A percentile compares a stretch with the other conserved stretches of the same genome.
Conservation (phyloP, 2,113 vertebrate species). For the Vicugna pacos region DNA sequence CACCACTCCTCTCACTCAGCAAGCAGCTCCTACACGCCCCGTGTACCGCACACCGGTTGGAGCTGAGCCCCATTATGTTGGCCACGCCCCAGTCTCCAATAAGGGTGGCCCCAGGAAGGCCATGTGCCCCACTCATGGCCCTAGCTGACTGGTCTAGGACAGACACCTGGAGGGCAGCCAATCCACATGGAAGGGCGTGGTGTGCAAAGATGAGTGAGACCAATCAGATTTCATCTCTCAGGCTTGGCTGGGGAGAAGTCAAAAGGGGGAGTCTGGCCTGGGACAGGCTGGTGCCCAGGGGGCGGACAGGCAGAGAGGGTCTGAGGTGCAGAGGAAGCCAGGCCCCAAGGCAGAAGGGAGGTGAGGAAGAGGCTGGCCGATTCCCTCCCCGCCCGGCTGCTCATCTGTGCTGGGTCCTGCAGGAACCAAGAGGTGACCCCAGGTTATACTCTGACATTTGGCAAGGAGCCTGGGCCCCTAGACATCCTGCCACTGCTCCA, state of each 20-base stretch:
- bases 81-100: not conserved
- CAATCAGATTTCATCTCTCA: not conserved
- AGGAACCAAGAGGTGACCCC: not conserved
- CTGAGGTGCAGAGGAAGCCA: not conserved
- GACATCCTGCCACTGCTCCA: not conserved
- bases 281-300: rapidly evolving
- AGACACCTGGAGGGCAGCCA: not conserved
- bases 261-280: not conserved
- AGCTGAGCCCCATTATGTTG: no score
- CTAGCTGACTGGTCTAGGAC: not conserved
- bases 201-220: not conserved
- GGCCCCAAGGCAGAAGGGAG: not conserved
- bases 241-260: not conserved
- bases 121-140: not conserved
- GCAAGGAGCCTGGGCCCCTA: no score
- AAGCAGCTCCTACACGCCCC: rapidly evolving
- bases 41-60: rapidly evolving
- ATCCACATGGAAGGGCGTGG: not conserved
- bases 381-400: not conserved
- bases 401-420: not conserved
- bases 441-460: not conserved
- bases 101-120: no score
- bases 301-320: rapidly evolving
- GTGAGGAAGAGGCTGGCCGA: not conserved
- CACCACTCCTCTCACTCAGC: rapidly evolving